A percentile compares a stretch with the other conserved stretches of the same genome.
These are phyloP conservation scores for Lonchura striata DNA, from an alignment of 2,113 vertebrate species.

Conservation along the genomic window DNA sequence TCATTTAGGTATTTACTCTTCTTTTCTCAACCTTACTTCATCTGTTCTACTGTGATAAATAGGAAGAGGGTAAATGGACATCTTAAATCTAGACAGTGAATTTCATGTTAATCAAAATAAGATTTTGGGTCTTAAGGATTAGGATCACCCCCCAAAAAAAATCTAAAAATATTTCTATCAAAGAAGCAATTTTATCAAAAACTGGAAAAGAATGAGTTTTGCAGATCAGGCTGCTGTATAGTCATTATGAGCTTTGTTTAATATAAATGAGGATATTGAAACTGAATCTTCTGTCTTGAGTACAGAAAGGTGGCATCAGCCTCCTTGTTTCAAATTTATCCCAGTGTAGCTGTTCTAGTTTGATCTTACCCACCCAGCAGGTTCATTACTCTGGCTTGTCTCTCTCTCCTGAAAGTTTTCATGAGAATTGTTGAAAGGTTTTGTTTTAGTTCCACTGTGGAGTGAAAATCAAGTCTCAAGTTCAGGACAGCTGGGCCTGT, in stretches of 20 bases:
- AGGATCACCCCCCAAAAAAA: neutral
- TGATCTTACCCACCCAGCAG: neutral
- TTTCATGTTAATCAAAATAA: neutral
- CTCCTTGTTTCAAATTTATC: neutral
- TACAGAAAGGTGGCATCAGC: neutral
- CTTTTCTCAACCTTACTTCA: neutral
- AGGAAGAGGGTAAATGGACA: neutral
- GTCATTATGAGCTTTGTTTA: neutral
- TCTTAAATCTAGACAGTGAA: neutral
- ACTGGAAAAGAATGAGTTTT: neutral
- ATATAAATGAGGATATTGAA: neutral
- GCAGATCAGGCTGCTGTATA: neutral
- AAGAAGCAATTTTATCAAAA: neutral
- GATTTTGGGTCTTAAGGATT: neutral
- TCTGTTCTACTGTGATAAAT: conserved; percentile 12
- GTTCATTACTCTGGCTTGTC: neutral
- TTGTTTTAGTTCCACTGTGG: neutral
- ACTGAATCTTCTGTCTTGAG: neutral
- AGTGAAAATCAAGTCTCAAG: conserved; percentile 21
- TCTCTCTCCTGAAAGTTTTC: neutral
- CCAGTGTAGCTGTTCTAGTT: neutral
- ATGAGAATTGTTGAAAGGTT: neutral
- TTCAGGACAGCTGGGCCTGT: neutral
- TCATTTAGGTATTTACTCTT: neutral
- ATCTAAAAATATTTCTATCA: neutral